Base-by-base conservation (phyloP, 1,140 invertebrate species). In the Papilio glaucus region DNA sequence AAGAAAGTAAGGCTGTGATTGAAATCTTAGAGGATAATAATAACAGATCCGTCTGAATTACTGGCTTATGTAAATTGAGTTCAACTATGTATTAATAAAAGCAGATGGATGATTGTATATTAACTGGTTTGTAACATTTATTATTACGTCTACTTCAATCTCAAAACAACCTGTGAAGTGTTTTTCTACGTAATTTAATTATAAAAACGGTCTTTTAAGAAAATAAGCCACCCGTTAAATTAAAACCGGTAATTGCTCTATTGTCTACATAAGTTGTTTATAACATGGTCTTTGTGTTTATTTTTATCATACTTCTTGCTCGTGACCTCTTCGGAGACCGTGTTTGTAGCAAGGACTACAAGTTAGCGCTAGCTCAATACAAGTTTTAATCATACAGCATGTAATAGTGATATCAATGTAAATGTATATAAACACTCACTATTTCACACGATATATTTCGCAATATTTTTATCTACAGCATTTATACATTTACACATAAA, bases 211-310 rank as follows among this genome's bases (percentile, higher is more conserved):
- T n/a, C n/a, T 12, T 45, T 45, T 15, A 18, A 45, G 42, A 45
- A 45, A 45, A 45, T n/a, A n/a, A 0, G 29, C 15, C 15, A n/a
- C 0, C 42, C n/a, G 2, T 45, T 45, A 45, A 45, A 45, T 45
- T 45, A 45, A 45, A 45, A 45, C 42, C 42, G 4, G 42, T 45
- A 45, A 45, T 45, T 45, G 42, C n/a, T 45, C 42, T 45, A 45
- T 45, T 45, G 42, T 45, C 42, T 45, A 45, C n/a, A 18, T 45
- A 15, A 45, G 12, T 45, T 45, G 42, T 45, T 45, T 45, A 45
- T 42, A 42, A 42, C 41, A 45, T 33, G 29, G 29, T 18, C 42
- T 45, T 45, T 45, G 42, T 15, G n/a, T 33, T 33, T 33, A 18
- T 18, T 18, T 45, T 45, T 45, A 18, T 45, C 42, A 13, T 0